phyloP scores from a whole-genome alignment of 2,113 vertebrate genomes.

The Jaculus jaculus region DNA sequence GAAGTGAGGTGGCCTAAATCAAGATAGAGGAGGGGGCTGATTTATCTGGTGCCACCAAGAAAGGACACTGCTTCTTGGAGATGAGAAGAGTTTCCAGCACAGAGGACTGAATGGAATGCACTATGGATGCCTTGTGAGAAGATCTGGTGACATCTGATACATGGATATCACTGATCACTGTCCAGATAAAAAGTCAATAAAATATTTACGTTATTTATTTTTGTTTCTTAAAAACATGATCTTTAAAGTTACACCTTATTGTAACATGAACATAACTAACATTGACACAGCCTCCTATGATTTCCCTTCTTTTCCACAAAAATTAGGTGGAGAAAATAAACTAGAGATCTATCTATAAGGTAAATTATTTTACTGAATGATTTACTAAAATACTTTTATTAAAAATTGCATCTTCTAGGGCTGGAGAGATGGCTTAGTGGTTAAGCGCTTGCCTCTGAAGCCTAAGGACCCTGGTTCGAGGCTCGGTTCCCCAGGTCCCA shows the following conservation, averaged over 20 bases:
- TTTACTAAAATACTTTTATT: neutral
- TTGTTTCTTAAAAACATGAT: neutral
- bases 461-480: no score
- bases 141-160: accelerated
- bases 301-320: neutral
- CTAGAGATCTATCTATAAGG: neutral
- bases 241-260: neutral
- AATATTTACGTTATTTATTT: neutral
- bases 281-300: neutral
- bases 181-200: neutral
- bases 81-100: accelerated
- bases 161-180: no score
- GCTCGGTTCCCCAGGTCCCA: no score
- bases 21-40: neutral
- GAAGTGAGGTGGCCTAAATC: no score
- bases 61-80: accelerated
- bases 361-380: neutral
- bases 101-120: accelerated
- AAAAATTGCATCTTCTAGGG: no score
- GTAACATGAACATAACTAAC: neutral
- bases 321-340: neutral
- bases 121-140: neutral
- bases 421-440: no score
- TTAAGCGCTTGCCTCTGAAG: no score
- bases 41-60: neutral